Evolutionary conservation across 2,888 invertebrate species (phyloP), one percentile per base, ranked within the genome.

Genomic region (Drosophila bunnanda): DNA sequence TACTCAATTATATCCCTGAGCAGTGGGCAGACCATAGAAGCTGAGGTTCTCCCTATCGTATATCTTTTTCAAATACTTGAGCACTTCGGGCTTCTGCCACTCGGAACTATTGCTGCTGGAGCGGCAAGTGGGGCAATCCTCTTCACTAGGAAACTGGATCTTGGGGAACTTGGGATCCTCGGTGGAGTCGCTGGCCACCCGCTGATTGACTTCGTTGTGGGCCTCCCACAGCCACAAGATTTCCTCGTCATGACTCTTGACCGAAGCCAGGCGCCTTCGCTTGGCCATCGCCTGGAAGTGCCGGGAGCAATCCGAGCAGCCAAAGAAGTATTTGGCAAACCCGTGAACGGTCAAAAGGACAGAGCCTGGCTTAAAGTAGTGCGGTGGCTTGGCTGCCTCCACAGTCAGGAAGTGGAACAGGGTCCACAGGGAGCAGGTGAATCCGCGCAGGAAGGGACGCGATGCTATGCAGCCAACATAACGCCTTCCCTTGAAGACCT

Each of bases 341-440:
- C 88, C 88, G 28, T 88, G 75, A 6, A 89, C 43, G 12, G 67
- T 43, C 8, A 9, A 2, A 3, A 83, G 20, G 0, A 82, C 64
- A 7, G 39, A 32, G 8, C 79, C 88, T 0, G 72, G 46, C 6
- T 67, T 48, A 1, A 76, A 32, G 7, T 17, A 15, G 1, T 20
- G 2, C 4, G 67, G 43, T 1, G 20, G 12, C 25, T 62, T 62
- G 32, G 80, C 77, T 4, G 88, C 95, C 89, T 95, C 95, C 0
- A 98, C 96, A 1, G 97, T 97, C 43, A 99, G 92, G 34, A 96
- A 96, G 90, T 99, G 99, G 89, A 98, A 99, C 83, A 98, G 92
- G 12, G 95, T 96, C 99, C 99, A 99, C 44, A 99, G 93, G 0
- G 97, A 96, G 92, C 99, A 99, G 2, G 98, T 96, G 92, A 97